phyloP scores from a whole-genome alignment of 2,113 vertebrate genomes.

The Entelurus aequoreus region DNA sequence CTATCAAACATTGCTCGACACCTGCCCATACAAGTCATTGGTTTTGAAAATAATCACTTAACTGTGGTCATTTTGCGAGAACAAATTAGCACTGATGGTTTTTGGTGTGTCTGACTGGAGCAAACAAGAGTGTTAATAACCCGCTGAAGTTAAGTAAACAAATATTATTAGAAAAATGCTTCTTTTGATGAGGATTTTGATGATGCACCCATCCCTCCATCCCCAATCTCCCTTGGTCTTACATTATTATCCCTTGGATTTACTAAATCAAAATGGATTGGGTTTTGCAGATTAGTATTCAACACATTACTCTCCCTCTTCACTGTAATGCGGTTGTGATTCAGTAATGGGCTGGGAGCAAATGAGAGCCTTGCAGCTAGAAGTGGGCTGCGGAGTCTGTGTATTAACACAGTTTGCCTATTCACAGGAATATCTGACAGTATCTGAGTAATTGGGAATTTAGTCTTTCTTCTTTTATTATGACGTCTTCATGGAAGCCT shows the following conservation, averaged over 20 bases:
- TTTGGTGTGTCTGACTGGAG: conserved; percentile 6
- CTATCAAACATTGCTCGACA: conserved; percentile 36
- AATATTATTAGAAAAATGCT: conserved; percentile 41
- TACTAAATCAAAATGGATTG: conserved; percentile 54
- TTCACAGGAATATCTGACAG: conserved; percentile 21
- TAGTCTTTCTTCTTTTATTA: not conserved
- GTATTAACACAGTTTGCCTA: conserved; percentile 23
- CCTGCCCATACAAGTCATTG: conserved; percentile 35
- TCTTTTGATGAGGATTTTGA: conserved; percentile 56
- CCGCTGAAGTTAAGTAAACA: conserved; percentile 20
- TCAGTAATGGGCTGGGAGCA: conserved; percentile 54
- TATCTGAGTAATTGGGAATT: conserved; percentile 18
- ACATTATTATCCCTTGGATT: conserved; percentile 59
- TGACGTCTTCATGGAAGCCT: not conserved
- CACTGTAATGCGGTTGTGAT: conserved; percentile 59
- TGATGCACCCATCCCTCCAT: conserved; percentile 21
- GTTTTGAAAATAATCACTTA: conserved; percentile 24
- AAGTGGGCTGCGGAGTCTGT: conserved; percentile 35
- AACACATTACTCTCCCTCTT: conserved; percentile 49
- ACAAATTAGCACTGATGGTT: conserved; percentile 23
- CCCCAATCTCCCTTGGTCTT: conserved; percentile 38
- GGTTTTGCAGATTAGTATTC: conserved; percentile 62
- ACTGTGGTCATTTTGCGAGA: conserved; percentile 15
- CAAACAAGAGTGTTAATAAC: conserved; percentile 3
- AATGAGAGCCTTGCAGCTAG: conserved; percentile 54